Conservation (phyloP, 92 coral and sea anemone genomes). For the Epizoanthus illoricatus region DNA sequence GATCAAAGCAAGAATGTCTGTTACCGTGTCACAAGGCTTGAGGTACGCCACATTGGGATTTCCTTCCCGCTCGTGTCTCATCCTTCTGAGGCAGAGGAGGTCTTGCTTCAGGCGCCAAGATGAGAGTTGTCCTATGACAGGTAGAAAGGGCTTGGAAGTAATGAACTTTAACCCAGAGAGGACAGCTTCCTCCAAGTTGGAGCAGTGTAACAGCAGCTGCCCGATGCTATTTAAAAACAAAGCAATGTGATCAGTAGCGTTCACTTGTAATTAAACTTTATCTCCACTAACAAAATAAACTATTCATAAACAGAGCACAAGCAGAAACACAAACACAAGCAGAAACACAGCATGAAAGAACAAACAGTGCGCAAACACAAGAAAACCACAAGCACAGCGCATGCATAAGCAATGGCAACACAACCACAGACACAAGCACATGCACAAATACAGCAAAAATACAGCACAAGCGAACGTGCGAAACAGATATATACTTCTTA, state of each 20-base stretch:
- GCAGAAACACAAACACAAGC: too few species aligned
- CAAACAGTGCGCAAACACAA: too few species aligned
- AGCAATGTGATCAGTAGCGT: neutral
- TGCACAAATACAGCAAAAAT: too few species aligned
- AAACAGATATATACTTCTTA: too few species aligned
- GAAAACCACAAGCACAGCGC: too few species aligned
- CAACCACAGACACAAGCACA: too few species aligned
- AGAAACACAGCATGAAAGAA: too few species aligned
- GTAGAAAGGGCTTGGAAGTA: constrained; percentile 77
- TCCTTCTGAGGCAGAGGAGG: constrained; percentile 37
- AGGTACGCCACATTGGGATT: constrained; percentile 33
- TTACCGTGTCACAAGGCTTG: constrained; percentile 57
- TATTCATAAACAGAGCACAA: too few species aligned
- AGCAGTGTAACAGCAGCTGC: constrained; percentile 55
- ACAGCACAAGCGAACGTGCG: too few species aligned
- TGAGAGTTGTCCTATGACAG: constrained; percentile 61
- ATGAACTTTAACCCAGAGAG: constrained; percentile 70
- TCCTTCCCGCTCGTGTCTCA: constrained; percentile 36
- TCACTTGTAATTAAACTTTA: too few species aligned
- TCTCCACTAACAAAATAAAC: too few species aligned
- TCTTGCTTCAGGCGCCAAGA: constrained; percentile 71
- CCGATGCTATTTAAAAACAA: constrained; percentile 21
- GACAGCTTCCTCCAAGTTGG: constrained; percentile 59
- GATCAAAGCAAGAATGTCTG: neutral
- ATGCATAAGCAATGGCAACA: too few species aligned